Conservation (phyloP, 2,888 invertebrate genomes). For the Sipha maydis region DNA sequence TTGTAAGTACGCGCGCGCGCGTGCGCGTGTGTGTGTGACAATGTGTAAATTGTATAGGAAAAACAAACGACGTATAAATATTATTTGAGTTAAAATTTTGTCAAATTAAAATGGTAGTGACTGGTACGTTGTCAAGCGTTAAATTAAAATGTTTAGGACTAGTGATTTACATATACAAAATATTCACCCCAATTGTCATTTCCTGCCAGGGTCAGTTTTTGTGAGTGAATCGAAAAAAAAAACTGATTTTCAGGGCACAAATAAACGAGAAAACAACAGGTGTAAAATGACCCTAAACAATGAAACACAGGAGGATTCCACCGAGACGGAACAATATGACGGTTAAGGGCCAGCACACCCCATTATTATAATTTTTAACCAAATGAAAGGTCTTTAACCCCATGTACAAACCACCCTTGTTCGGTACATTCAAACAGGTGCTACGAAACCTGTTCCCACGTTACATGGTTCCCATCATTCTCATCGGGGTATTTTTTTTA, state of each 20-base stretch:
- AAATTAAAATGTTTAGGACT: constrained; percentile 60
- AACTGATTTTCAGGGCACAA: constrained; percentile 32
- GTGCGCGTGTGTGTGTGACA: background rate
- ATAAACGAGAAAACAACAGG: constrained; percentile 56
- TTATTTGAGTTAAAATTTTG: background rate
- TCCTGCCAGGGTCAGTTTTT: constrained; percentile 55
- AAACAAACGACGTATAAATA: constrained; percentile 15
- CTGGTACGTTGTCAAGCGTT: constrained; percentile 51
- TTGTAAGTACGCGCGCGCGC: background rate
- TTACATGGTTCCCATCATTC: constrained; percentile 56
- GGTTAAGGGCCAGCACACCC: constrained; percentile 55
- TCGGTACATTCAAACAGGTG: constrained; percentile 56
- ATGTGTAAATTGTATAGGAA: background rate
- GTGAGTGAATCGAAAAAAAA: constrained; percentile 9
- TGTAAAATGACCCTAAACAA: constrained; percentile 60
- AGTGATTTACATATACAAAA: constrained; percentile 52
- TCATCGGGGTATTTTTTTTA: constrained; percentile 41
- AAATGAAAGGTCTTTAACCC: constrained; percentile 58
- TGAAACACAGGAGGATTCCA: constrained; percentile 54
- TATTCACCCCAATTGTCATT: constrained; percentile 58
- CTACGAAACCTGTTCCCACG: constrained; percentile 59
- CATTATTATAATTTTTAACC: constrained; percentile 39
- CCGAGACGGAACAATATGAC: constrained; percentile 55
- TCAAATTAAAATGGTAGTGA: constrained; percentile 20
- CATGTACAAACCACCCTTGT: constrained; percentile 53